These are phyloP conservation scores for Acronicta alni DNA, from an alignment of 2,888 invertebrate species.

Conservation along the genomic window DNA sequence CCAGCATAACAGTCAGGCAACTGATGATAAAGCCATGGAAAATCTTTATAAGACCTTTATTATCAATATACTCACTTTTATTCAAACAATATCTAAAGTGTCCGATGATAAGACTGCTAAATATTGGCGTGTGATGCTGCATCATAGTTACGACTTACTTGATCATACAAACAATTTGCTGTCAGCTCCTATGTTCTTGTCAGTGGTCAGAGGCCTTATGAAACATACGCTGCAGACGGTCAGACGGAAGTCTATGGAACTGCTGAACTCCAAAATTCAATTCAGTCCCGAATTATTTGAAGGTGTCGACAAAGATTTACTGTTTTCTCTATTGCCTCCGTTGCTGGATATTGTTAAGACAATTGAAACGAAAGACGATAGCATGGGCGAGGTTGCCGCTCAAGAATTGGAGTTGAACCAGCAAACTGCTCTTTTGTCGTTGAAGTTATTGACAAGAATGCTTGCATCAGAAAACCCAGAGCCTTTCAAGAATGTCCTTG, in stretches of 20 bases:
- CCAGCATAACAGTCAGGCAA: constrained; percentile 89
- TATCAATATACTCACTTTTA: constrained; percentile 91
- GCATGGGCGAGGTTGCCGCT: constrained; percentile 67
- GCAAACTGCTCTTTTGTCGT: constrained; percentile 94
- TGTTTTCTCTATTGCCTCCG: constrained; percentile 90
- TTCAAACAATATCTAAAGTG: constrained; percentile 91
- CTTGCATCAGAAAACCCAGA: constrained; percentile 91
- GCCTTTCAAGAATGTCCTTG: constrained; percentile 92
- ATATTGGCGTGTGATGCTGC: constrained; percentile 95
- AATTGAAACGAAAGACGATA: constrained; percentile 79
- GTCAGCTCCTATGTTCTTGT: constrained; percentile 94
- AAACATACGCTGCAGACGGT: constrained; percentile 92
- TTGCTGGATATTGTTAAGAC: constrained; percentile 90
- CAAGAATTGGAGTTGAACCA: constrained; percentile 92
- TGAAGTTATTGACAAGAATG: constrained; percentile 94
- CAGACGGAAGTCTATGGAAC: constrained; percentile 94
- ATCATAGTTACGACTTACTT: constrained; percentile 93
- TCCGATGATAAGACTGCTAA: constrained; percentile 91
- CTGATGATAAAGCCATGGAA: constrained; percentile 87
- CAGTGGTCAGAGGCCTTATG: constrained; percentile 93
- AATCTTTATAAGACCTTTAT: constrained; percentile 91
- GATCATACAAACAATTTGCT: constrained; percentile 95
- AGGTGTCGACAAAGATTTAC: constrained; percentile 82
- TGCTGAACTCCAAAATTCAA: constrained; percentile 95
- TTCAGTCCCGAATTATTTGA: constrained; percentile 90